A percentile compares a stretch with the other conserved stretches of the same genome.
These are phyloP conservation scores for Terebella lapidaria DNA, from an alignment of 2,888 invertebrate genomes.

Conservation along the genomic window DNA sequence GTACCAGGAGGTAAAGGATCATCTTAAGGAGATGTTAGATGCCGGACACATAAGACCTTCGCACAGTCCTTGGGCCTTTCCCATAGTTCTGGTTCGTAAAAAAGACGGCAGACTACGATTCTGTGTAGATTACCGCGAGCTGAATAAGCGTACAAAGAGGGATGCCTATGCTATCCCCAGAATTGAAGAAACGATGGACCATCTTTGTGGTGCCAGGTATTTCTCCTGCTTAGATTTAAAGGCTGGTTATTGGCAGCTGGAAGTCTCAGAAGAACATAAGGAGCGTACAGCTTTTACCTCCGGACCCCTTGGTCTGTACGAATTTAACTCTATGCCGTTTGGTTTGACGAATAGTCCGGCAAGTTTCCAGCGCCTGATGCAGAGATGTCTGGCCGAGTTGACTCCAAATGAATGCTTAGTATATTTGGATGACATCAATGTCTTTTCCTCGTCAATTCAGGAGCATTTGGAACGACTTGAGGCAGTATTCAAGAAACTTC, in stretches of 20 bases:
- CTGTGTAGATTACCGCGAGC: background rate
- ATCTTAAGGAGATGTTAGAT: background rate
- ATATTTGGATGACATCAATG: background rate
- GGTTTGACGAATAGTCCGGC: background rate
- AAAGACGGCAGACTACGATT: background rate
- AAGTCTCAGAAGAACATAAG: background rate
- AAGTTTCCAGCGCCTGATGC: background rate
- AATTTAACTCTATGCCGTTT: background rate
- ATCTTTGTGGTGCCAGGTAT: background rate
- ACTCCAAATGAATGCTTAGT: background rate
- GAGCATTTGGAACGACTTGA: background rate
- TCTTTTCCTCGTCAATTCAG: background rate
- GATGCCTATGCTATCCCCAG: background rate
- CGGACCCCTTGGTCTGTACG: too few species aligned
- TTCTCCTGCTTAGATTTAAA: background rate
- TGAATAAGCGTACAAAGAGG: background rate
- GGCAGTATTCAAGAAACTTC: background rate
- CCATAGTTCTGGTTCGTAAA: background rate
- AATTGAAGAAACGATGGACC: background rate
- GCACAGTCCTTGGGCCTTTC: background rate
- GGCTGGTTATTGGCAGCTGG: background rate
- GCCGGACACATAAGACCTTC: background rate
- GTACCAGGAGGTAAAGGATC: background rate
- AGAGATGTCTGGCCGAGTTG: background rate
- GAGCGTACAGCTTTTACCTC: too few species aligned